These are phyloP conservation scores for Poeciliopsis paucimaculata DNA, from an alignment of 2,797 vertebrate genomes.

Conservation along the genomic window DNA sequence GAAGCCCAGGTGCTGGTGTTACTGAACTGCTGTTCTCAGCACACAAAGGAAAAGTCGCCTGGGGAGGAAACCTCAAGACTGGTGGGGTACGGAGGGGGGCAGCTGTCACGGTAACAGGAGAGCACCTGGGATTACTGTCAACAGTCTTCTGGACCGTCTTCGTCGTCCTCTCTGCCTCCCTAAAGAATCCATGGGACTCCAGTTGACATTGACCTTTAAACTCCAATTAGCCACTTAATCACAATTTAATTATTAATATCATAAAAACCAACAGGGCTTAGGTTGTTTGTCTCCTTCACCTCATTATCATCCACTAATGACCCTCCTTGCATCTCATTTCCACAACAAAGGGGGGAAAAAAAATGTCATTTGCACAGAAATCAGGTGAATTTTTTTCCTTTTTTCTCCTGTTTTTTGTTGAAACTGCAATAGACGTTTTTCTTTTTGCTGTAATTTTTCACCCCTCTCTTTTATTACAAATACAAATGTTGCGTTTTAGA, in stretches of 20 bases:
- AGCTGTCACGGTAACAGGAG: conserved; percentile 74
- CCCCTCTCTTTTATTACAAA: conserved; percentile 30
- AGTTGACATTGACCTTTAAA: conserved; percentile 84
- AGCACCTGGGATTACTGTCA: conserved; percentile 80
- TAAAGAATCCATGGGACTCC: conserved; percentile 69
- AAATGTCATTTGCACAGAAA: conserved; percentile 58
- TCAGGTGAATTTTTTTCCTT: conserved; percentile 37
- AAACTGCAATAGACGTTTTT: conserved; percentile 36
- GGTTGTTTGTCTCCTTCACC: conserved; percentile 82
- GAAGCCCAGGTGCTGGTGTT: conserved; percentile 69
- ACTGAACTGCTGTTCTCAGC: conserved; percentile 78
- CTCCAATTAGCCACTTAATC: conserved; percentile 85
- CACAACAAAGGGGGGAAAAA: conserved; percentile 68
- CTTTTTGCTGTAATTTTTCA: conserved; percentile 23
- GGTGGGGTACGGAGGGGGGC: conserved; percentile 8
- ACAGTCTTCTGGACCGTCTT: conserved; percentile 53
- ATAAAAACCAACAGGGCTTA: conserved; percentile 83
- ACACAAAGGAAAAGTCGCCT: conserved; percentile 73
- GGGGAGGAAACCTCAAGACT: conserved; percentile 61
- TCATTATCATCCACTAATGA: conserved; percentile 85
- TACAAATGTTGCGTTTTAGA: conserved; percentile 46
- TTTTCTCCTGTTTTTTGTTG: conserved; percentile 34
- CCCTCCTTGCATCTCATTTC: conserved; percentile 81
- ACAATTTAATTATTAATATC: conserved; percentile 85
- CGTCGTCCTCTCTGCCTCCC: conserved; percentile 47